These are phyloP conservation scores for Ptychadena robeensis DNA, from an alignment of 2,797 vertebrate species.

Conservation along the genomic window DNA sequence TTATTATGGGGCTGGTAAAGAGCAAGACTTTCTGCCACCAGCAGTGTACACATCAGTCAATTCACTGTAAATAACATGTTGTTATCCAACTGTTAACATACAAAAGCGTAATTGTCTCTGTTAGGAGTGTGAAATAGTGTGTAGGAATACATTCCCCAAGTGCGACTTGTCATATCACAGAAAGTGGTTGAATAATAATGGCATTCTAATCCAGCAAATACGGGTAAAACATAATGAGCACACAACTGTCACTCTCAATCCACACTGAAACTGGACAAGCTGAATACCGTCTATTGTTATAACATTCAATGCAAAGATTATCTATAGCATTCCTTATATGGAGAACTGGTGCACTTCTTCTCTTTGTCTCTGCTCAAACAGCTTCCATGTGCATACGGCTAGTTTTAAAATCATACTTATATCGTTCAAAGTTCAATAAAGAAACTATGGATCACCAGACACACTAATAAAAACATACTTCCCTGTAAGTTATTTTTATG, in stretches of 20 bases:
- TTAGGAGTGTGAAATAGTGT: slow-evolving; percentile 20
- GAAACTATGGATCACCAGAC: too few species aligned
- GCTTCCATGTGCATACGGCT: neutral
- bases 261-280: neutral
- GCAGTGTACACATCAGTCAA: slow-evolving; percentile 21
- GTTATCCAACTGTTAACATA: slow-evolving; percentile 35
- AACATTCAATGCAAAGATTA: slow-evolving; percentile 4
- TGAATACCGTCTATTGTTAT: slow-evolving; percentile 29
- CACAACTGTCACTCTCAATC: neutral
- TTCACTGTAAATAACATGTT: slow-evolving; percentile 31
- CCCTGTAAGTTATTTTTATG: too few species aligned
- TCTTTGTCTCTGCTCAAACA: neutral
- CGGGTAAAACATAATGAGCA: slow-evolving; percentile 15
- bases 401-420: too few species aligned
- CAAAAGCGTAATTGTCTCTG: slow-evolving; percentile 35
- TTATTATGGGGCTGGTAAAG: slow-evolving; percentile 13
- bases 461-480: too few species aligned
- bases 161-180: slow-evolving; percentile 34
- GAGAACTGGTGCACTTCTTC: neutral
- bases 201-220: slow-evolving; percentile 26
- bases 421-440: too few species aligned
- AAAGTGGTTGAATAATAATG: slow-evolving; percentile 24
- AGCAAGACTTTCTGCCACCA: slow-evolving; percentile 22
- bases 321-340: neutral
- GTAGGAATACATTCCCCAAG: slow-evolving; percentile 29